phyloP scores from a whole-genome alignment of 2,888 invertebrate species.

The Allophyes oxyacanthae region DNA sequence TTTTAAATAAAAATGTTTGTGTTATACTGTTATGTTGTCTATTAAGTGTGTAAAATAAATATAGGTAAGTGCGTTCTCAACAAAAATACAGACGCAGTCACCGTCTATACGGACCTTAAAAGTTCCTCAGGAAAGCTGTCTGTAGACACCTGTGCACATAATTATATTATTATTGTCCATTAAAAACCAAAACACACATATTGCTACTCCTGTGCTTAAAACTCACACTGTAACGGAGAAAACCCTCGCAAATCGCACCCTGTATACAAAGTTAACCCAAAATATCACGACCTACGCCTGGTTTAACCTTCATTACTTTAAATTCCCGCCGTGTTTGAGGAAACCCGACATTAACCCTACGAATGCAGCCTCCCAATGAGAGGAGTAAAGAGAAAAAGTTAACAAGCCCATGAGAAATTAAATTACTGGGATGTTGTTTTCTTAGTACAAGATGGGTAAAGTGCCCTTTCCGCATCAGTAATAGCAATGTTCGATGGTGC shows the following conservation, averaged over 20 bases:
- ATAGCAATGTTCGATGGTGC: conserved; percentile 37
- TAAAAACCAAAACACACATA: conserved; percentile 1
- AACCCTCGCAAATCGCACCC: conserved; percentile 5
- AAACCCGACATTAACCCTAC: conserved; percentile 11
- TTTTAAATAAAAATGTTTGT: too few species aligned
- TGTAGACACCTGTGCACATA: not conserved
- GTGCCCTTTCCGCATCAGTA: conserved; percentile 37
- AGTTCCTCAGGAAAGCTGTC: not conserved
- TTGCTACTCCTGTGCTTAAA: not conserved
- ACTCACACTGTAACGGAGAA: not conserved
- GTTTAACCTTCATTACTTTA: conserved; percentile 12
- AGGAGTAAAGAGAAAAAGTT: conserved; percentile 28
- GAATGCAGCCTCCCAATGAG: conserved; percentile 9
- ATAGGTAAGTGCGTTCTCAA: too few species aligned
- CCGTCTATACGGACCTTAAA: not conserved
- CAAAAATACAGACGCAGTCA: too few species aligned
- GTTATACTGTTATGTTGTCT: too few species aligned
- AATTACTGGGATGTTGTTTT: conserved; percentile 59
- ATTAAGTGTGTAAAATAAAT: too few species aligned
- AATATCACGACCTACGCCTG: conserved; percentile 1
- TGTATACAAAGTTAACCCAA: not conserved
- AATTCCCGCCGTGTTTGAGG: conserved; percentile 22
- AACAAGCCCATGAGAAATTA: conserved; percentile 56
- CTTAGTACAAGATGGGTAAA: conserved; percentile 51
- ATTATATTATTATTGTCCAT: not conserved